These are phyloP conservation scores for Orthosia gothica DNA, from an alignment of 2,888 invertebrate species.

Conservation along the genomic window DNA sequence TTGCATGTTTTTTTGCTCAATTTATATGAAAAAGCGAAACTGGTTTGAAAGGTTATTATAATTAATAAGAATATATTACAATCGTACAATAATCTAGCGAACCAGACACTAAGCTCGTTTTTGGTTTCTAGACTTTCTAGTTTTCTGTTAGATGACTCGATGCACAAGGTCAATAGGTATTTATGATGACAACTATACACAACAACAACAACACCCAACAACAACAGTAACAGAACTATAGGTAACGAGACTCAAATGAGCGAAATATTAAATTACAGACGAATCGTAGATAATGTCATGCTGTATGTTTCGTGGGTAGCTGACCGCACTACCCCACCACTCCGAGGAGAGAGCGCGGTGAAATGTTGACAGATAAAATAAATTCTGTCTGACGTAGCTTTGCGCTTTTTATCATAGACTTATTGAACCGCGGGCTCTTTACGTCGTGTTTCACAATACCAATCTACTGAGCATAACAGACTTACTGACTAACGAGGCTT, in stretches of 20 bases:
- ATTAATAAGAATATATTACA: background rate
- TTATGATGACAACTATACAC: background rate
- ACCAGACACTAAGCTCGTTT: background rate
- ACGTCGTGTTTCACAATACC: constrained; percentile 19
- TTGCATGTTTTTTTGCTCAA: background rate
- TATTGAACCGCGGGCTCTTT: constrained; percentile 11
- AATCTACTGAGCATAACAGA: constrained; percentile 2
- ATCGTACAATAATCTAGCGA: background rate
- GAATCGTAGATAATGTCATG: constrained; percentile 7
- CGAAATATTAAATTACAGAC: background rate
- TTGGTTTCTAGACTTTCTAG: background rate
- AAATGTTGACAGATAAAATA: constrained; percentile 65
- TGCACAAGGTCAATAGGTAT: background rate
- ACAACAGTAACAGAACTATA: background rate
- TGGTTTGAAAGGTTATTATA: constrained; percentile 9
- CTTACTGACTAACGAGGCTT: background rate
- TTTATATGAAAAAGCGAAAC: constrained; percentile 2
- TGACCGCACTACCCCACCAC: constrained; percentile 56
- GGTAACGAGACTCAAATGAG: constrained; percentile 3
- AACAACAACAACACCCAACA: too few species aligned
- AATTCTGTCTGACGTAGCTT: constrained; percentile 45
- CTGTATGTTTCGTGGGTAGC: constrained; percentile 31
- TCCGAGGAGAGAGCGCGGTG: constrained; percentile 70
- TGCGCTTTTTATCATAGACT: constrained; percentile 37
- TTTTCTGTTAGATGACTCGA: background rate